Conservation (phyloP, 2,797 vertebrate species). For the Hipposideros larvatus region DNA sequence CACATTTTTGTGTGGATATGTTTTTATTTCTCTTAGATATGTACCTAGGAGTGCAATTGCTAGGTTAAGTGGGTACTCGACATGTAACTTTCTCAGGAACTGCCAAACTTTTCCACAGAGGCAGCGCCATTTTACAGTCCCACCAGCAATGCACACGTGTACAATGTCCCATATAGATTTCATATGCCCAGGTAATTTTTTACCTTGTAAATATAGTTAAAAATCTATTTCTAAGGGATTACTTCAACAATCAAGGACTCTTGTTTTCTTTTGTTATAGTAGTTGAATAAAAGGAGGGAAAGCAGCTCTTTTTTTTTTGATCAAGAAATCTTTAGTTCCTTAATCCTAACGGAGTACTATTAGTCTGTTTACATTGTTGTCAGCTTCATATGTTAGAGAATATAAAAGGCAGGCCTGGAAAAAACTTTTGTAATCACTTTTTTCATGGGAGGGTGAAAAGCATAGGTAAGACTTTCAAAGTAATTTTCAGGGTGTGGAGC, state of each 20-base stretch:
- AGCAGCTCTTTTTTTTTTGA: background rate
- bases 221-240: background rate
- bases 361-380: background rate
- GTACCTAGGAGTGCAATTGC: background rate
- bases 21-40: constrained; percentile 9
- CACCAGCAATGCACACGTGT: background rate
- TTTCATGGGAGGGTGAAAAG: background rate
- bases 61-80: background rate
- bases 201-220: background rate
- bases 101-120: background rate
- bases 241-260: background rate
- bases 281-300: constrained; percentile 21
- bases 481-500: constrained; percentile 33
- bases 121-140: background rate
- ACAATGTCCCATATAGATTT: background rate
- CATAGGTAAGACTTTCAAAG: background rate
- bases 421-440: constrained; percentile 2
- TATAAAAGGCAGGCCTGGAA: background rate
- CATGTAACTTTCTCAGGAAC: constrained; percentile 1
- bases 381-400: background rate
- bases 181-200: background rate
- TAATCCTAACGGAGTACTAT: background rate
- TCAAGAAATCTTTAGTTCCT: constrained; percentile 40
- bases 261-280: background rate
- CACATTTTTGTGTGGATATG: background rate